Percentiles rank a stretch among this genome's conserved stretches.
Evolutionary conservation across 2,113 vertebrate genomes (phyloP).

Genomic region (Bubo bubo): DNA sequence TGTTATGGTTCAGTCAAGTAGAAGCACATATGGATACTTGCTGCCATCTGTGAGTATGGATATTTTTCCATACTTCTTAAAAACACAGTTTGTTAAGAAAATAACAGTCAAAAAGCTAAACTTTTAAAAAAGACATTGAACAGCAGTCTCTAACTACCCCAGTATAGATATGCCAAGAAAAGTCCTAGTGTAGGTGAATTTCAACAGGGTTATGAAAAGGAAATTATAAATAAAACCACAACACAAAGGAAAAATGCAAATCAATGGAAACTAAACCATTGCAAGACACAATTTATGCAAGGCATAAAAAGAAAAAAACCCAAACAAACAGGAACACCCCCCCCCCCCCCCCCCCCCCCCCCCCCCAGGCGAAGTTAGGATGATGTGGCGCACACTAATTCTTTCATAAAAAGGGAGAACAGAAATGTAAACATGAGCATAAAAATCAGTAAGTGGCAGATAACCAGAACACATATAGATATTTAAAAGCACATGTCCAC

Average conservation of each 20-base stretch:
- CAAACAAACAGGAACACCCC: no score
- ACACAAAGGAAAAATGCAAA: neutral
- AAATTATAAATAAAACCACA: neutral
- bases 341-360: no score
- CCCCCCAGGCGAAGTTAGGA: neutral
- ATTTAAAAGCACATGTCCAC: neutral
- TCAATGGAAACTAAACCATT: neutral
- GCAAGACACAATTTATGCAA: neutral
- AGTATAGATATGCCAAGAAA: neutral
- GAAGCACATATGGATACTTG: slow-evolving; percentile 19
- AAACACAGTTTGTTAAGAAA: slow-evolving; percentile 25
- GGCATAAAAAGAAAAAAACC: neutral
- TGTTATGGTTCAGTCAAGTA: slow-evolving; percentile 11
- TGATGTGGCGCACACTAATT: neutral
- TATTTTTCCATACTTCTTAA: neutral
- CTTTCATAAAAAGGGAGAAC: neutral
- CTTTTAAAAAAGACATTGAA: neutral
- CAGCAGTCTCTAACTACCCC: neutral
- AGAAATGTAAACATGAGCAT: neutral
- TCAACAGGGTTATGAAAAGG: neutral
- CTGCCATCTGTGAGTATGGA: slow-evolving; percentile 1
- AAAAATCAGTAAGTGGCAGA: neutral
- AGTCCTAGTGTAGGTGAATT: neutral
- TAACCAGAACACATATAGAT: neutral
- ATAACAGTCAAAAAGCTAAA: neutral